Base-by-base conservation (phyloP, 2,888 invertebrate species). In the Drosophila parthenogenetica region DNA sequence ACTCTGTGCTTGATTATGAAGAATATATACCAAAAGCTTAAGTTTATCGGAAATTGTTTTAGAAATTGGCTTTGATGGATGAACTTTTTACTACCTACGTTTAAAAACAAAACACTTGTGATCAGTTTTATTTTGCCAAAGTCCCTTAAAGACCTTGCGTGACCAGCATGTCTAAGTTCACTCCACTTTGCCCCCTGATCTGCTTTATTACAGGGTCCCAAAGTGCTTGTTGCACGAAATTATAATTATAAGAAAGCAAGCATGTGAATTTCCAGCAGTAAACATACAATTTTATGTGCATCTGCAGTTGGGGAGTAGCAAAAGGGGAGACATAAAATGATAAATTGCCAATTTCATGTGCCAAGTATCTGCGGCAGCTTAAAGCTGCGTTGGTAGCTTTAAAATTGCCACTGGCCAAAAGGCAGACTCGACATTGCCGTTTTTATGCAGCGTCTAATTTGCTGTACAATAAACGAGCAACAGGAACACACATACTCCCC, bases 391-490 rank as follows among this genome's bases (percentile, higher is more conserved):
- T 51, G 55, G 19, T 40, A 17, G 43, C 54, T 59, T 73, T 62
- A 59, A 58, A 25, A 50, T 11, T 29, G 43, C 55, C 46, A 5
- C 4, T 29, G 51, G 51, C 64, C 29, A 3, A 32, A 35, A 25
- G 19, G 19, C 19, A 19, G n/a, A 53, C 42, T 48, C 51, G 68
- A 62, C 57, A 57, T 61, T 55, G 2, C 8, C 48, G 19, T 19
- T 51, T 55, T 57, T 58, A 51, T 19, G 43, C 64, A 48, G 53
- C 61, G 70, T 68, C 59, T 71, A 77, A 77, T 77, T 77, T 77
- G 51, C 58, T 54, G 60, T 54, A 54, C 45, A 58, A 32, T 46
- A 50, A 65, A 43, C 49, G 49, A 63, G 32, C 49, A 50, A 46
- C 55, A 63, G 57, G 25, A 60, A 46, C 35, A 43, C 40, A 58